Base-by-base conservation (phyloP, 2,888 invertebrate species). In the Bhutanitis thaidina region DNA sequence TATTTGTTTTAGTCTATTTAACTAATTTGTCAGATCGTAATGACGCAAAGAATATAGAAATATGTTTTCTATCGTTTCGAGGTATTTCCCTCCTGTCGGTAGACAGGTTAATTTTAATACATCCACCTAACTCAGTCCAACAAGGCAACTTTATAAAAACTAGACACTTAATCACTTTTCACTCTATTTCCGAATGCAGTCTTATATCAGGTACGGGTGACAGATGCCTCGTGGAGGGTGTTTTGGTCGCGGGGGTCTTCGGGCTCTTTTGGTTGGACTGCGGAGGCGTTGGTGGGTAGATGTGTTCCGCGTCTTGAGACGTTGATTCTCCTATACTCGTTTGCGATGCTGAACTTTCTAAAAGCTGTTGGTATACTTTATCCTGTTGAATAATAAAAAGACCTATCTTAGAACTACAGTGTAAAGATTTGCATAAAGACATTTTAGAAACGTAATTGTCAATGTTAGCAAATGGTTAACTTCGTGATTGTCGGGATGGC, bases 201-300 rank as follows among this genome's bases (percentile, higher is more conserved):
- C 64, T 54, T 20, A 64, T 58, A 38, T 70, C 74, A 2, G 69
- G 63, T 49, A 59, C 53, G 4, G 67, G 61, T 7, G 60, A 60
- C 12, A 50, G 55, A n/a, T 67, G 72, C 48, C 77, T 54, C 1
- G 78, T 71, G 53, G 79, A 77, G 0, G 88, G 87, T 0, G 88
- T 87, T 53, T 78, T 77, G 1, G 76, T 69, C 59, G 71, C 58
- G 25, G 83, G 80, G 0, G 84, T 77, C 52, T 69, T 71, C n/a
- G 87, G 87, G 64, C 83, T 85, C 65, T 89, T 89, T 60, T 86
- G 85, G 69, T 83, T 85, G 15, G 86, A 87, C 49, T 77, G 80
- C 30, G 88, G 88, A 46, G 88, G 88, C 52, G 88, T 89, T 35
- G 81, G 86, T 25, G 88, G 88, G 77, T 71, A 86, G 41, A 82